Conservation (phyloP, 2,888 invertebrate species). For the Allolobophora icterica region DNA sequence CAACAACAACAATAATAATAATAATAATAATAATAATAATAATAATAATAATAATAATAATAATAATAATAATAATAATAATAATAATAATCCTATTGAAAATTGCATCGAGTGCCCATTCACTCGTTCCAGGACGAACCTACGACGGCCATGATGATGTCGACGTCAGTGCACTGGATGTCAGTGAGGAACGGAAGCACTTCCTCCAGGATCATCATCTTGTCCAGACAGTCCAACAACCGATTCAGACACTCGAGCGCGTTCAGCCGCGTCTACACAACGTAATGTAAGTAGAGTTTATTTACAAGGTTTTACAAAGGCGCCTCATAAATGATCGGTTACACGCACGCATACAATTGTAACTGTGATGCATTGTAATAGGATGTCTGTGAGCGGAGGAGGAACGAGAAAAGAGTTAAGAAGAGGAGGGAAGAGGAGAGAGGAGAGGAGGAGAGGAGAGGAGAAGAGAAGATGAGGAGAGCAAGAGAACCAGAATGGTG, state of each 20-base stretch:
- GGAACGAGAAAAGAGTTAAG: background rate
- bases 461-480: background rate
- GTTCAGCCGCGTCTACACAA: conserved; percentile 63
- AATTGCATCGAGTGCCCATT: background rate
- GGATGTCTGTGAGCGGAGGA: background rate
- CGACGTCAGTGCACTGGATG: conserved; percentile 84
- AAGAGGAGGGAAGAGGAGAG: background rate
- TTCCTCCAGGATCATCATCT: conserved; percentile 85
- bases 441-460: background rate
- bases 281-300: background rate
- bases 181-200: conserved; percentile 86
- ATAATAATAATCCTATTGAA: background rate
- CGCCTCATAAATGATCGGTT: background rate
- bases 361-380: background rate
- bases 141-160: conserved; percentile 86
- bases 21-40: no score
- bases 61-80: no score
- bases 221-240: conserved; percentile 83
- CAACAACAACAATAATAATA: no score
- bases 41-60: no score
- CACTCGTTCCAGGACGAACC: conserved; percentile 72
- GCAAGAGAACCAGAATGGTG: no score
- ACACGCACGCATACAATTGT: background rate
- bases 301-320: background rate
- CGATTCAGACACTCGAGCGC: conserved; percentile 71